Base-by-base conservation (phyloP, 2,888 invertebrate species). In the Belgica antarctica region DNA sequence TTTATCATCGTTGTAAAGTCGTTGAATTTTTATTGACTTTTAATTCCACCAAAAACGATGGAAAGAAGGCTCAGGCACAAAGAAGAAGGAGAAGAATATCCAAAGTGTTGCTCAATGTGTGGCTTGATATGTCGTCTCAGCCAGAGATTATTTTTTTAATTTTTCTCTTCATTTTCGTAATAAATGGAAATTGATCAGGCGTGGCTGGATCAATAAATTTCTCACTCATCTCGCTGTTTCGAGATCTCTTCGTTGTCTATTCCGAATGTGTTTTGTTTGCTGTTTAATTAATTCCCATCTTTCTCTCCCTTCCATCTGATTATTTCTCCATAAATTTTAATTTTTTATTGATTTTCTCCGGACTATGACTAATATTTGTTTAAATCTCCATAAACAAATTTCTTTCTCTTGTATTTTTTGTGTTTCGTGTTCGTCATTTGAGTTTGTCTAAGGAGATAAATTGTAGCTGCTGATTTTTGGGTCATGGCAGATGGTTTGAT, bases 321-420 rank as follows among this genome's bases (percentile, higher is more conserved):
- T 62, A 62, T 62, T 62, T 62, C 28, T 4, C 25, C 34, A 62
- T 62, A 62, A 62, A 62, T 62, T 62, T 62, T 62, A 62, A 62
- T 62, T 34, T 61, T 62, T 62, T 34, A 19, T 62, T 59, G 25
- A 27, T 59, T 59, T 59, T 59, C 59, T 15, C n/a, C 12, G n/a
- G 59, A 27, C 59, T 25, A 25, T 59, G 59, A 59, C 59, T 59
- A 59, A 59, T 59, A 59, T 59, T 59, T 59, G 59, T 25, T 25
- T 59, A 27, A 59, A 59, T 25, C 24, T 59, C n/a, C 22, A 27
- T 59, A 27, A 27, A 27, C 59, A 27, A 24, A 59, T 59, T 27
- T 59, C 15, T 59, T 24, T 24, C 27, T 59, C n/a, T 7, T 59
- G 2, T n/a, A n/a, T n/a, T n/a, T n/a, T n/a, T n/a, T n/a, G n/a